phyloP scores from a whole-genome alignment of 2,113 vertebrate species.

The Colistium nudipinnis region DNA sequence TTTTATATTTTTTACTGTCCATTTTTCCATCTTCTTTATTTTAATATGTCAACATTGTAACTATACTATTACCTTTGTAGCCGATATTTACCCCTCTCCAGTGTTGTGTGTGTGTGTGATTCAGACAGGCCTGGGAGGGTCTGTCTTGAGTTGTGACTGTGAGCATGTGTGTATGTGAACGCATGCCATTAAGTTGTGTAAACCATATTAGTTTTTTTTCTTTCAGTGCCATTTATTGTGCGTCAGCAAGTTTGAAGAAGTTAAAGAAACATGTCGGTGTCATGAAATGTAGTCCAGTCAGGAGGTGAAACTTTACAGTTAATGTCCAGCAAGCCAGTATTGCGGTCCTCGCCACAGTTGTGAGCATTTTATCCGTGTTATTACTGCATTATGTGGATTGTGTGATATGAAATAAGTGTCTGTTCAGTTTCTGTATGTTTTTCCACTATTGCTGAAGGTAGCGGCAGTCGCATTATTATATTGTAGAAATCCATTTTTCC shows the following conservation, averaged over 20 bases:
- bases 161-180: slow-evolving; percentile 64
- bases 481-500: slow-evolving; percentile 71
- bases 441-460: slow-evolving; percentile 76
- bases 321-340: slow-evolving; percentile 74
- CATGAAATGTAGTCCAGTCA: slow-evolving; percentile 63
- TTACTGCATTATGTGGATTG: slow-evolving; percentile 76
- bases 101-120: slow-evolving; percentile 65
- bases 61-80: slow-evolving; percentile 76
- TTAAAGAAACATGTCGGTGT: slow-evolving; percentile 40
- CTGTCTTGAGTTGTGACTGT: slow-evolving; percentile 63
- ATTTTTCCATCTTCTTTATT: slow-evolving; percentile 71
- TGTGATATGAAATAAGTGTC: slow-evolving; percentile 78
- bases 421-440: slow-evolving; percentile 78
- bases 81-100: slow-evolving; percentile 73
- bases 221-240: slow-evolving; percentile 67
- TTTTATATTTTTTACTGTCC: slow-evolving; percentile 79
- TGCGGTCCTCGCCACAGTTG: slow-evolving; percentile 64
- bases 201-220: slow-evolving; percentile 56
- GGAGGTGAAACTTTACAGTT: slow-evolving; percentile 63
- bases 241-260: slow-evolving; percentile 36
- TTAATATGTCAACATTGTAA: slow-evolving; percentile 74
- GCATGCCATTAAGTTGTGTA: slow-evolving; percentile 66
- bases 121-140: slow-evolving; percentile 41
- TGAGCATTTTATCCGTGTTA: slow-evolving; percentile 74
- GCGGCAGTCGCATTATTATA: slow-evolving; percentile 70